phyloP scores from a whole-genome alignment of 1,140 invertebrate species.

The Cyphomyrmex costatus region DNA sequence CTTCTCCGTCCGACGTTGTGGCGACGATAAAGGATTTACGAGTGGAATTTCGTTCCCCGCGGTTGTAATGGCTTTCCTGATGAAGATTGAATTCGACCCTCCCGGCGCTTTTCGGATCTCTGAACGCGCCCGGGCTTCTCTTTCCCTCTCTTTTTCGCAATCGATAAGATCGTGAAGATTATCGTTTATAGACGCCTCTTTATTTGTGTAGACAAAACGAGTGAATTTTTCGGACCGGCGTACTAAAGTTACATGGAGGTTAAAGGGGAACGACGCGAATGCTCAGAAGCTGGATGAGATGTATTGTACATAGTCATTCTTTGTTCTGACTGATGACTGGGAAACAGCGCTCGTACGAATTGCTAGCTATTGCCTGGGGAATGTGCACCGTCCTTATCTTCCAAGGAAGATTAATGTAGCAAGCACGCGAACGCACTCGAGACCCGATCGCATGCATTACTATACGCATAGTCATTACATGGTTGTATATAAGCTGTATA shows the following conservation, averaged over 20 bases:
- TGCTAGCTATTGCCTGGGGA: constrained; percentile 69
- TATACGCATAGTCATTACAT: neutral
- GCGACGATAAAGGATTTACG: constrained; percentile 65
- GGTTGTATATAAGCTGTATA: neutral
- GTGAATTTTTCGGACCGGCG: constrained; percentile 26
- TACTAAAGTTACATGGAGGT: neutral
- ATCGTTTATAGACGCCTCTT: constrained; percentile 34
- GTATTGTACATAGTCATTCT: constrained; percentile 8
- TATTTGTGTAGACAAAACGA: constrained; percentile 9
- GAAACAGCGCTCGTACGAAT: constrained; percentile 74
- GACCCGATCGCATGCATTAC: neutral
- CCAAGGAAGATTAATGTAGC: constrained; percentile 70
- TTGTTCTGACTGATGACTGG: constrained; percentile 58
- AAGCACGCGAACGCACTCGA: neutral
- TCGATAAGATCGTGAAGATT: constrained; percentile 19
- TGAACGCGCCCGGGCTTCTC: neutral
- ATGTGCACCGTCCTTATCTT: constrained; percentile 68
- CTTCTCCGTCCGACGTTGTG: constrained; percentile 44
- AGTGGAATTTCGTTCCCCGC: constrained; percentile 55
- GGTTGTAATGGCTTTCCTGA: constrained; percentile 61
- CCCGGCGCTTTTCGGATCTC: neutral
- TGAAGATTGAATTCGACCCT: constrained; percentile 58
- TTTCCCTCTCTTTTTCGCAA: neutral
- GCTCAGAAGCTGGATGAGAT: neutral
- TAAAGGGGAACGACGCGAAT: constrained; percentile 8